Conservation (phyloP, 2,888 invertebrate genomes). For the Tribolium freemani region DNA sequence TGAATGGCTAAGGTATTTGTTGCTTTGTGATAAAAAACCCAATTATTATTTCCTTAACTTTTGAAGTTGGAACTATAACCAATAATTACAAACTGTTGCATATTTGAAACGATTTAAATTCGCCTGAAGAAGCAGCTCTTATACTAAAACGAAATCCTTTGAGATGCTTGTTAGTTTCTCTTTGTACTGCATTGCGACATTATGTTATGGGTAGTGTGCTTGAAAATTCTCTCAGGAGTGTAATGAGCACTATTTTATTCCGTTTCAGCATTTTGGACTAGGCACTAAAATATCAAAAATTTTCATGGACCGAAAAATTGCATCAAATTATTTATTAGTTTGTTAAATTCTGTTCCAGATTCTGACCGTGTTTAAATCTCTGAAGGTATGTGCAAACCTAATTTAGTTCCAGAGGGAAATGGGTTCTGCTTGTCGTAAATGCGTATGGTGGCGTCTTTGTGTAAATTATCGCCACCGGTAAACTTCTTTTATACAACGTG, state of each 20-base stretch:
- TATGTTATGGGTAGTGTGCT: neutral
- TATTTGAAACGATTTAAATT: too few species aligned
- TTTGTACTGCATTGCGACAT: neutral
- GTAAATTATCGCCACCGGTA: slow-evolving; percentile 4
- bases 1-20: too few species aligned
- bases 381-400: slow-evolving; percentile 1
- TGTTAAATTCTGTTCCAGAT: neutral
- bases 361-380: neutral
- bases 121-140: too few species aligned
- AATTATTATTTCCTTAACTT: too few species aligned
- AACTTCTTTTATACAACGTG: neutral
- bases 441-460: slow-evolving; percentile 7
- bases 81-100: too few species aligned
- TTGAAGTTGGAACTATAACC: too few species aligned
- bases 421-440: slow-evolving; percentile 2
- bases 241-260: neutral
- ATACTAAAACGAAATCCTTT: neutral
- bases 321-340: neutral
- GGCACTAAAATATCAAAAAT: neutral
- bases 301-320: neutral
- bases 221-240: neutral
- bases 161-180: neutral
- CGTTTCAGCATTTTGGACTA: too few species aligned
- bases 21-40: too few species aligned
- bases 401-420: slow-evolving; percentile 3